Percentiles rank a stretch among this genome's conserved stretches.
These are phyloP conservation scores for Dendronephthya gigantea DNA, from an alignment of 64 coral and sea anemone genomes.

Conservation along the genomic window DNA sequence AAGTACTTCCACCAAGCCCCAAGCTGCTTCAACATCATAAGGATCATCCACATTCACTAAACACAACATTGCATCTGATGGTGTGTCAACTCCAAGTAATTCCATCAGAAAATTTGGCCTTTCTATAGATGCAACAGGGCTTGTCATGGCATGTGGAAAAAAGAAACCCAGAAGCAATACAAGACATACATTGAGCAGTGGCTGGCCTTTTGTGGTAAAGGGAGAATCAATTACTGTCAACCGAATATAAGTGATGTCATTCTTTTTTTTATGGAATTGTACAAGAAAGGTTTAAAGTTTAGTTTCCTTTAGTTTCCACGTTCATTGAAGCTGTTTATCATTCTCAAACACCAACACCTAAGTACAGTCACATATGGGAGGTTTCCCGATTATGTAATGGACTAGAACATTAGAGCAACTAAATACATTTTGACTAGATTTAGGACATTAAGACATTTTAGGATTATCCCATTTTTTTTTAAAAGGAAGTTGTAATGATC, in stretches of 20 bases:
- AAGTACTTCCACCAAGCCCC: neutral
- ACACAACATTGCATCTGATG: neutral
- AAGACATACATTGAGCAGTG: conserved; percentile 9
- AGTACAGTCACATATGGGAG: neutral
- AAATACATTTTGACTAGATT: too few relatives aligned
- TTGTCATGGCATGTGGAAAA: neutral
- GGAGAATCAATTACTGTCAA: neutral
- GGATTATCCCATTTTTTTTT: too few relatives aligned
- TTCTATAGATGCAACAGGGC: neutral
- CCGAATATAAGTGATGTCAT: neutral
- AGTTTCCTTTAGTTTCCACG: neutral
- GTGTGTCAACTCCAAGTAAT: neutral
- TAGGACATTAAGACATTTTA: too few relatives aligned
- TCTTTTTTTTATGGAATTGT: neutral
- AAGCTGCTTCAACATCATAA: neutral
- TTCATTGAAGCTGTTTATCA: neutral
- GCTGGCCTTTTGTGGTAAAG: neutral
- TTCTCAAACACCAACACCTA: neutral
- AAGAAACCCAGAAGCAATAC: neutral
- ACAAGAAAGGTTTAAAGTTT: neutral
- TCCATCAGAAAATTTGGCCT: neutral
- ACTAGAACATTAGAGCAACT: too few relatives aligned
- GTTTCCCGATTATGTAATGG: too few relatives aligned
- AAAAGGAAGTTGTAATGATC: too few relatives aligned
- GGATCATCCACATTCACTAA: neutral